A percentile compares a stretch with the other conserved stretches of the same genome.
Evolutionary conservation across 1,140 invertebrate species (phyloP).

Genomic region (Drosophila gunungcola): DNA sequence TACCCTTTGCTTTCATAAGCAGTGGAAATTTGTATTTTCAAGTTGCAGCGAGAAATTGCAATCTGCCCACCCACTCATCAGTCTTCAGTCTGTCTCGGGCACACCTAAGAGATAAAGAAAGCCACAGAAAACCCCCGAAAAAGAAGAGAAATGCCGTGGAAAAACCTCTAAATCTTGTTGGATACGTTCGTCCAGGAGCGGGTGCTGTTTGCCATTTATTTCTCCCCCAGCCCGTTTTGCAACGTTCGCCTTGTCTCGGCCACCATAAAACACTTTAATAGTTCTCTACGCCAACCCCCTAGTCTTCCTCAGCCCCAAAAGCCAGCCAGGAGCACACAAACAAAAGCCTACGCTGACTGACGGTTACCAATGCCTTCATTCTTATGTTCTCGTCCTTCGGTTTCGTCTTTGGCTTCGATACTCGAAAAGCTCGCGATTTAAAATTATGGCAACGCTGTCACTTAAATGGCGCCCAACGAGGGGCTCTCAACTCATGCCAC

Average conservation of each 20-base stretch:
- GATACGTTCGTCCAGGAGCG: constrained; percentile 23
- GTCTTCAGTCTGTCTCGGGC: constrained; percentile 36
- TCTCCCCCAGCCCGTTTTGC: constrained; percentile 35
- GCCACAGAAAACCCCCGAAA: constrained; percentile 35
- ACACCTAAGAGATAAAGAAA: constrained; percentile 48
- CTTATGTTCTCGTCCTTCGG: constrained; percentile 16
- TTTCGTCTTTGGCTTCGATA: constrained; percentile 47
- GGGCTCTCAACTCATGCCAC: constrained; percentile 2
- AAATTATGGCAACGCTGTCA: constrained; percentile 76
- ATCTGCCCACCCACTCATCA: constrained; percentile 37
- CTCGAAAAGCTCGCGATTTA: constrained; percentile 57
- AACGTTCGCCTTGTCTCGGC: constrained; percentile 68
- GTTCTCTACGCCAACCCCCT: constrained; percentile 55
- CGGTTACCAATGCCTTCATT: constrained; percentile 51
- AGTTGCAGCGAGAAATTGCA: constrained; percentile 25
- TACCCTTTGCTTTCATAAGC: constrained; percentile 35
- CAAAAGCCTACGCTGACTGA: constrained; percentile 40
- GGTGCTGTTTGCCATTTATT: constrained; percentile 42
- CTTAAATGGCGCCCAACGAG: constrained; percentile 43
- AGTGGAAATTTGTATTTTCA: constrained; percentile 9
- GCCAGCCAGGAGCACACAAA: constrained; percentile 1
- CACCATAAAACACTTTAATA: constrained; percentile 81
- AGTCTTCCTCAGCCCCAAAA: constrained; percentile 10
- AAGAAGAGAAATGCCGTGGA: constrained; percentile 20
- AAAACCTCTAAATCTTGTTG: constrained; percentile 39